These are phyloP conservation scores for Actinostola sp. DNA, from an alignment of 92 coral and sea anemone species.

Conservation along the genomic window DNA sequence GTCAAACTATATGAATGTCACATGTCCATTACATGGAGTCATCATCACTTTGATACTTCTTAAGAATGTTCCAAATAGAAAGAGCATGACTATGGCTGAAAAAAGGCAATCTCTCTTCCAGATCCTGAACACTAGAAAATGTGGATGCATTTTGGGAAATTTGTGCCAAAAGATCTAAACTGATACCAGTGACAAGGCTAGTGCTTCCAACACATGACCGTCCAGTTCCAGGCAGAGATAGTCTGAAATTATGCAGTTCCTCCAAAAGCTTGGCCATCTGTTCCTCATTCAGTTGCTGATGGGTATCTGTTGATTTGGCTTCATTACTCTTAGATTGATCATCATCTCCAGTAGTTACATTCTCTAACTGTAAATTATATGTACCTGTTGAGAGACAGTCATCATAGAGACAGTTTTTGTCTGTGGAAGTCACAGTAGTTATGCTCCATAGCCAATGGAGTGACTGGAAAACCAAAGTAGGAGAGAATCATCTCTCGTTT, in stretches of 20 bases:
- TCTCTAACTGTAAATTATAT: too few relatives aligned
- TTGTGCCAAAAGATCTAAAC: constrained; percentile 36
- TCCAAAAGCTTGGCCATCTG: constrained; percentile 36
- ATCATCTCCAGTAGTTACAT: constrained; percentile 9
- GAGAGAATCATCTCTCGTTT: constrained; percentile 51
- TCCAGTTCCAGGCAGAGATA: constrained; percentile 62
- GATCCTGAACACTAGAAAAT: constrained; percentile 26
- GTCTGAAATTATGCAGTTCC: constrained; percentile 50
- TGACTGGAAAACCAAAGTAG: constrained; percentile 45
- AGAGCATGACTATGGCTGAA: constrained; percentile 50
- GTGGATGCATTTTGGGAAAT: constrained; percentile 45
- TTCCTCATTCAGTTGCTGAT: constrained; percentile 6
- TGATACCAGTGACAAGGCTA: constrained; percentile 55
- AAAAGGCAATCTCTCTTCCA: constrained; percentile 41
- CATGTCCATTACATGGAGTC: background rate
- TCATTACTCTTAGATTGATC: background rate
- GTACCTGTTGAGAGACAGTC: constrained; percentile 52
- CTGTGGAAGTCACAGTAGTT: constrained; percentile 59
- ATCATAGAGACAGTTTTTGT: constrained; percentile 42
- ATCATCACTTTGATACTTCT: constrained; percentile 37
- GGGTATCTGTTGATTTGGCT: background rate
- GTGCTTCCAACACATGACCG: constrained; percentile 61
- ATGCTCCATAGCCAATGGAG: constrained; percentile 25
- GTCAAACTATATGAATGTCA: too few relatives aligned
- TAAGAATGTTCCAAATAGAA: constrained; percentile 36